Evolutionary conservation across 2,888 invertebrate species (phyloP).

Genomic region (Synanthedon tipuliformis): DNA sequence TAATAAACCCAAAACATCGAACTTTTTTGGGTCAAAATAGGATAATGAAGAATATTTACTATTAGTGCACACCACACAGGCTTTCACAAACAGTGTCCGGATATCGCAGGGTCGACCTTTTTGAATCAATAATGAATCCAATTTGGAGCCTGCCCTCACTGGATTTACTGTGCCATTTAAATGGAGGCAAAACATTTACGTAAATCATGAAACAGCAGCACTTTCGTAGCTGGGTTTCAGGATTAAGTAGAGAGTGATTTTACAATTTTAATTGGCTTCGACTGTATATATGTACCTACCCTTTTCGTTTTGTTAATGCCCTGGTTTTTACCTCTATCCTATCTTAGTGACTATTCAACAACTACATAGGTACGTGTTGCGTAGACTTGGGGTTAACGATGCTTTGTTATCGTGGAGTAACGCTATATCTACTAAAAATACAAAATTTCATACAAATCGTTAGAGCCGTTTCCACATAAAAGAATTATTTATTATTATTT

Average conservation of each 20-base stretch:
- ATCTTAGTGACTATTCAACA: too few relatives aligned
- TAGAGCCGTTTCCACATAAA: too few relatives aligned
- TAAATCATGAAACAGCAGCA: conserved; percentile 25
- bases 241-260: background rate
- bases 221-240: background rate
- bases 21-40: background rate
- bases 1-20: too few relatives aligned
- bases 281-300: background rate
- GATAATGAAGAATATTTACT: too few relatives aligned
- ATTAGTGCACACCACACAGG: background rate
- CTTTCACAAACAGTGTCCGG: background rate
- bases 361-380: too few relatives aligned
- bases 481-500: too few relatives aligned
- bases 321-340: too few relatives aligned
- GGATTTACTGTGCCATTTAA: conserved; percentile 18
- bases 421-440: too few relatives aligned
- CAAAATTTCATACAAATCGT: too few relatives aligned
- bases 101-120: conserved; percentile 32
- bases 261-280: background rate
- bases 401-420: too few relatives aligned
- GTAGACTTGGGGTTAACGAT: too few relatives aligned
- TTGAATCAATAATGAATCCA: conserved; percentile 58
- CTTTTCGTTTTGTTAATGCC: too few relatives aligned
- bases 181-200: conserved; percentile 34
- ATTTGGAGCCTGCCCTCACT: conserved; percentile 31